Conservation (phyloP, 2,888 invertebrate species). For the Tipula lateralis region DNA sequence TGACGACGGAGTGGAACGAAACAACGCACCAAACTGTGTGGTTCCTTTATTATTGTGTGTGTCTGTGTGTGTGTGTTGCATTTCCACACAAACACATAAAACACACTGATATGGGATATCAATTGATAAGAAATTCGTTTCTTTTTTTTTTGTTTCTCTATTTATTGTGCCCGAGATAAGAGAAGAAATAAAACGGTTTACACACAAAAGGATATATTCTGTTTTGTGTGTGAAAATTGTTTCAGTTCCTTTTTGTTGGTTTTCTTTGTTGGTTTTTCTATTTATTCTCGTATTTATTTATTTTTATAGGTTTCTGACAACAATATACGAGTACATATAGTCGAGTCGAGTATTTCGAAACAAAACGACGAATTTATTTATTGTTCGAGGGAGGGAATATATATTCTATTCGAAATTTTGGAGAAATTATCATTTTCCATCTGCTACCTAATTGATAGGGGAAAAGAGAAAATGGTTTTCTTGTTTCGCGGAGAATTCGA, state of each 20-base stretch:
- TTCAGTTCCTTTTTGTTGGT: background rate
- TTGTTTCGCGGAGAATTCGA: background rate
- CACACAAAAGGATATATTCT: constrained; percentile 3
- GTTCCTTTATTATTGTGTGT: background rate
- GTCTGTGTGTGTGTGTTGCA: background rate
- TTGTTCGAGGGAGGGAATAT: background rate
- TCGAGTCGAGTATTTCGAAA: too few relatives aligned
- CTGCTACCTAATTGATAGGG: background rate
- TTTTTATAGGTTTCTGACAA: background rate
- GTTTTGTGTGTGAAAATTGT: background rate
- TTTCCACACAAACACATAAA: background rate
- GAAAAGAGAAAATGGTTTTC: background rate
- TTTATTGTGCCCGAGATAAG: background rate
- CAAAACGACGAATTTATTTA: background rate
- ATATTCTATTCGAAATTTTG: background rate
- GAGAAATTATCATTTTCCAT: background rate
- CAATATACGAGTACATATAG: background rate
- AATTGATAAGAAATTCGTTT: constrained; percentile 7
- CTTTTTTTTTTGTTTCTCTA: background rate
- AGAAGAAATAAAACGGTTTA: background rate
- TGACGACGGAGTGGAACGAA: too few relatives aligned
- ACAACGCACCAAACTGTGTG: background rate
- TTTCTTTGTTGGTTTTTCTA: background rate
- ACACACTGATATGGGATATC: background rate
- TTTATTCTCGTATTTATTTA: background rate